Conservation (phyloP, 2,888 invertebrate species). For the Galerucella nymphaeae region DNA sequence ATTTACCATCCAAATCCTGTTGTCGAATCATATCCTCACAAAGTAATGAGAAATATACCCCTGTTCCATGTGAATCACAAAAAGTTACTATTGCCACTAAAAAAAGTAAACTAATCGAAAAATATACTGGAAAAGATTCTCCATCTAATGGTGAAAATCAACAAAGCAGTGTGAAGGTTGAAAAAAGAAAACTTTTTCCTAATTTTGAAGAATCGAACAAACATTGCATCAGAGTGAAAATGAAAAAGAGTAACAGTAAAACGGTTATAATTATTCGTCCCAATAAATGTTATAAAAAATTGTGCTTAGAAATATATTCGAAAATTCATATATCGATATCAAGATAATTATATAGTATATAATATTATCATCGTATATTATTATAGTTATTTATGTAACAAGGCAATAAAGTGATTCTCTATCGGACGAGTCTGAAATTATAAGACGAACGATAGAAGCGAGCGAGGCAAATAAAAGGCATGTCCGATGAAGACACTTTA, state of each 20-base stretch:
- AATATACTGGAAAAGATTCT: background rate
- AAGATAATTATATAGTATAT: too few relatives aligned
- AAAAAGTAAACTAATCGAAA: background rate
- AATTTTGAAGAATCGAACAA: background rate
- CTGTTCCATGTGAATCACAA: background rate
- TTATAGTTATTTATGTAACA: too few relatives aligned
- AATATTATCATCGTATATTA: too few relatives aligned
- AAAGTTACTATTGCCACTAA: background rate
- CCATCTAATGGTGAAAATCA: background rate
- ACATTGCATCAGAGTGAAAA: background rate
- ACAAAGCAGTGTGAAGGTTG: background rate
- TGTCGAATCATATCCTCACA: background rate
- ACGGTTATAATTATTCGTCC: constrained; percentile 2
- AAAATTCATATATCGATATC: background rate
- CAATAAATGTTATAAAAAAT: constrained; percentile 9
- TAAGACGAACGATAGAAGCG: too few relatives aligned
- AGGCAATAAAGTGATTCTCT: too few relatives aligned
- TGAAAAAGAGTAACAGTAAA: background rate
- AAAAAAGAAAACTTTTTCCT: background rate
- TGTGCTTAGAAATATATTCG: background rate
- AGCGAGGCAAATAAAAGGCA: too few relatives aligned
- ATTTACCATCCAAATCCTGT: background rate
- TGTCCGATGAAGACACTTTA: too few relatives aligned
- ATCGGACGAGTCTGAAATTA: too few relatives aligned
- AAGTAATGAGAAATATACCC: background rate